Base-by-base conservation (phyloP, 2,888 invertebrate genomes). In the Hemistola chrysoprasaria region DNA sequence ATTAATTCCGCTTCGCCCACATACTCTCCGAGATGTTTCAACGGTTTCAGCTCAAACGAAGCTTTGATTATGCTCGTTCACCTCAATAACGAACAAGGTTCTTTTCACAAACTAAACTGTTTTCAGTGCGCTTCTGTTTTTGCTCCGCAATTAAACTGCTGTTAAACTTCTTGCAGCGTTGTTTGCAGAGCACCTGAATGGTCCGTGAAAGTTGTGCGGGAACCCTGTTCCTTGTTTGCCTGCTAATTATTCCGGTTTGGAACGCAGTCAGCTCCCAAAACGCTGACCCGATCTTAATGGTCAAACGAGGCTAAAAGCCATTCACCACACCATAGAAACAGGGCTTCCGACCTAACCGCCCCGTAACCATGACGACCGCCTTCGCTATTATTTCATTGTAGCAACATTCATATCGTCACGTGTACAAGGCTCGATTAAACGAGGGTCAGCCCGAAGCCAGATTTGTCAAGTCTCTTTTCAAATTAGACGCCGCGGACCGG, bases 121-220 rank as follows among this genome's bases (percentile, higher is more conserved):
- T 79, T 83, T 78, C 81, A 73, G 72, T 71, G 76, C 82, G 79
- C 78, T 82, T 79, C 81, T 84, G 84, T 86, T 83, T 85, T 85
- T 78, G 76, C 74, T 72, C 71, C 74, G 83, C 84, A 86, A 87
- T 88, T 85, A 86, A 87, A 87, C 85, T 83, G 81, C 81, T 85
- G 87, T 84, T 85, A 85, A 88, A 88, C 71, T 88, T 86, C 85
- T 84, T 85, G 85, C 84, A 79, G 79, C 74, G 65, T 71, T 86
- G 79, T 87, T 87, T 86, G 84, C 78, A 62, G 76, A 83, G 82
- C 80, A 86, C 87, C 87, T 86, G 85, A 81, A 77, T 67, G 78
- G 79, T 68, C 78, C 64, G 77, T 70, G 65, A 78, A 86, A 87
- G 78, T 87, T 86, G 72, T 71, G 65, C 82, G 68, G 68, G 71